Evolutionary conservation across 2,888 invertebrate species (phyloP).

Genomic region (Eupeodes latifasciatus): DNA sequence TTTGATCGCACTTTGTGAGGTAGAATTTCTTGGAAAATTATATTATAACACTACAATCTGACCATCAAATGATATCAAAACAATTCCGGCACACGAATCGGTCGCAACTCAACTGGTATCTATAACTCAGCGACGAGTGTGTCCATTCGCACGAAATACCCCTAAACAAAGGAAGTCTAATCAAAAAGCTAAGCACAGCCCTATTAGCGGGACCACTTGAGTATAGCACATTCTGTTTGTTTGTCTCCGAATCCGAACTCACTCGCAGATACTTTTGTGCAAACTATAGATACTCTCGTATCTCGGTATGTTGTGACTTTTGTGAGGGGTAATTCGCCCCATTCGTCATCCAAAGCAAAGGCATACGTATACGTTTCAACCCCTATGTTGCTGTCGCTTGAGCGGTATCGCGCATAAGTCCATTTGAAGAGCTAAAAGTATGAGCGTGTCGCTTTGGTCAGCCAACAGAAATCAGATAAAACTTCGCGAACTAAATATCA

Average conservation of each 20-base stretch:
- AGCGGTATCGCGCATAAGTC: conserved; percentile 1
- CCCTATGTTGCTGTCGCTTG: background rate
- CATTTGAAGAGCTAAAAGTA: background rate
- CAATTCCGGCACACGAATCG: conserved; percentile 56
- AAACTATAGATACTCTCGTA: background rate
- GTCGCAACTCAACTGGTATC: conserved; percentile 61
- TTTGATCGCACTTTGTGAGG: background rate
- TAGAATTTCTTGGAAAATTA: background rate
- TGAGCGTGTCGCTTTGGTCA: conserved; percentile 13
- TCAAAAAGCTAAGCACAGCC: conserved; percentile 73
- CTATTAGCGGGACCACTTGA: conserved; percentile 69
- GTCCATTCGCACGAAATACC: conserved; percentile 66
- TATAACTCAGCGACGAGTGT: conserved; percentile 45
- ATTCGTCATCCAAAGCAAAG: conserved; percentile 27
- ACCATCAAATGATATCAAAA: conserved; percentile 23
- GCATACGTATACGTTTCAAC: background rate
- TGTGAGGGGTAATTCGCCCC: conserved; percentile 53
- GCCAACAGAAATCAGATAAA: background rate
- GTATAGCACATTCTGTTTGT: conserved; percentile 38
- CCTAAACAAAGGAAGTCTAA: conserved; percentile 74
- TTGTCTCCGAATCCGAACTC: conserved; percentile 9
- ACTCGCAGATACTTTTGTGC: background rate
- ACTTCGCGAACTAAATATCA: background rate
- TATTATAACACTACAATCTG: background rate
- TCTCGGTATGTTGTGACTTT: background rate